Conservation (phyloP, 2,888 invertebrate species). For the Emesis furor region DNA sequence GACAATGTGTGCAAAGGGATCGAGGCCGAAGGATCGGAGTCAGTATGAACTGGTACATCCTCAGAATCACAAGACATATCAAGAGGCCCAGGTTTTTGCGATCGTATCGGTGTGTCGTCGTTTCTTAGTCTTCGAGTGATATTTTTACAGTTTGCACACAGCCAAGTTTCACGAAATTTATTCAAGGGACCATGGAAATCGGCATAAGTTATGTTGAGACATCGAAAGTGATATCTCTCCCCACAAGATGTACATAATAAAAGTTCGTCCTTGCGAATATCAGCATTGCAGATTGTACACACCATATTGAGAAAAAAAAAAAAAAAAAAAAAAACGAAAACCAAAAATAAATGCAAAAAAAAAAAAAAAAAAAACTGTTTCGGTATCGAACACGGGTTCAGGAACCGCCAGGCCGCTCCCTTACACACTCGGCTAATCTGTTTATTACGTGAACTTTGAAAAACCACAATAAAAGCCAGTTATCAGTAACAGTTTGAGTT, state of each 20-base stretch:
- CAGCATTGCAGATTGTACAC: background rate
- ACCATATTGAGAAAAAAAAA: background rate
- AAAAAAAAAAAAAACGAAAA: background rate
- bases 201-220: background rate
- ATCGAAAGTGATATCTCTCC: background rate
- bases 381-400: too few species aligned
- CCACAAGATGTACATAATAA: background rate
- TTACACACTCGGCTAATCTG: too few species aligned
- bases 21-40: background rate
- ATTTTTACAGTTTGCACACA: background rate
- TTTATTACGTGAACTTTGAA: too few species aligned
- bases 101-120: background rate
- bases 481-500: too few species aligned
- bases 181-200: background rate
- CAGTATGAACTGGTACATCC: background rate
- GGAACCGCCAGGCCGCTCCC: too few species aligned
- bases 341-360: background rate
- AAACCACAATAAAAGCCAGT: too few species aligned
- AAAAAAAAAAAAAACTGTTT: too few species aligned
- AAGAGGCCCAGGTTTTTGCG: background rate
- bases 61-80: background rate
- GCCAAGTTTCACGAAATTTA: conserved; percentile 7
- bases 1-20: background rate
- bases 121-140: background rate
- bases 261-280: background rate